A percentile compares a stretch with the other conserved stretches of the same genome.
These are phyloP conservation scores for Prunella strophiata DNA, from an alignment of 2,797 vertebrate genomes.

Conservation along the genomic window DNA sequence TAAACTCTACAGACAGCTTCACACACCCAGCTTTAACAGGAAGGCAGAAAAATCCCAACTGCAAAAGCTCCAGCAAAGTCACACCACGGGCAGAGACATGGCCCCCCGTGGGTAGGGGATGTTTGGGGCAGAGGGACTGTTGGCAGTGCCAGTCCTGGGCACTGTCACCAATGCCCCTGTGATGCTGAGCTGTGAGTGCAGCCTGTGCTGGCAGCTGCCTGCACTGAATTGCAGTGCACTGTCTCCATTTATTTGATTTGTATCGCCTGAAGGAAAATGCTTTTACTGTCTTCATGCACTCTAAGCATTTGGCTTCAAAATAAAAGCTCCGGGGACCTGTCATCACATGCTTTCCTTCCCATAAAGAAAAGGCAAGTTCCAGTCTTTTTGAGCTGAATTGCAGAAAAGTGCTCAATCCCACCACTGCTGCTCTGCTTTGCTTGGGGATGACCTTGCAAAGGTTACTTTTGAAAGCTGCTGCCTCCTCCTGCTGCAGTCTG, in stretches of 20 bases:
- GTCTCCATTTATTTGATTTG: slow-evolving; percentile 60
- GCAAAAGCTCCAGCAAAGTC: neutral
- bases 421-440: neutral
- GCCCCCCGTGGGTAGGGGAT: neutral
- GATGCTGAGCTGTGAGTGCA: neutral
- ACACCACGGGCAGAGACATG: neutral
- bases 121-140: neutral
- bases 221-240: neutral
- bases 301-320: slow-evolving; percentile 63
- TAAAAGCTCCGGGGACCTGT: slow-evolving; percentile 50
- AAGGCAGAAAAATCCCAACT: neutral
- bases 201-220: neutral
- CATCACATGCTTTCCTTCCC: slow-evolving; percentile 23
- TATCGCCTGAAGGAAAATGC: slow-evolving; percentile 48
- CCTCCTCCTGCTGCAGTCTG: slow-evolving; percentile 12
- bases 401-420: neutral
- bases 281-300: slow-evolving; percentile 53
- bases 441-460: slow-evolving; percentile 30
- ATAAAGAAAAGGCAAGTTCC: slow-evolving; percentile 27
- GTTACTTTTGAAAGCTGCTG: neutral
- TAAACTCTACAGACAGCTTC: neutral
- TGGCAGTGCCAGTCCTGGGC: neutral
- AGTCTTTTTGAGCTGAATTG: slow-evolving; percentile 16
- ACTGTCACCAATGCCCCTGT: accelerated
- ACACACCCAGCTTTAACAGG: neutral